Conservation (phyloP, 1,140 invertebrate genomes). For the Leptinotarsa lineolata region DNA sequence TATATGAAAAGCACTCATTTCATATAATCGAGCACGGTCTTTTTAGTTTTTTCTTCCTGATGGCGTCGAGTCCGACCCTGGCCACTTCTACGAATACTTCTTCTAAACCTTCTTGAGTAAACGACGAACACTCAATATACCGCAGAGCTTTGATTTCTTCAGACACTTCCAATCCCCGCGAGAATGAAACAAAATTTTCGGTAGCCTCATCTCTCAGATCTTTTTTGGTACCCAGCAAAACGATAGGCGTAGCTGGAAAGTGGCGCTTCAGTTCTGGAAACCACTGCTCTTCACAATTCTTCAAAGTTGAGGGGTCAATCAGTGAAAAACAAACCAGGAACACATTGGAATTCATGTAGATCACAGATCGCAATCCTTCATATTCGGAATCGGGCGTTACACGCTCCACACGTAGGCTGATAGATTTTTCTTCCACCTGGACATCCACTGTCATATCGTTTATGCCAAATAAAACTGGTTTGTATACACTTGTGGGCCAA, state of each 20-base stretch:
- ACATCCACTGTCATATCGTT: conserved; percentile 46
- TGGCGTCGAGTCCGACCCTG: neutral
- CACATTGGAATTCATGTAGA: conserved; percentile 69
- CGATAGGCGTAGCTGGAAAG: conserved; percentile 81
- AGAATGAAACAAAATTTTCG: conserved; percentile 48
- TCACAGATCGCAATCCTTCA: conserved; percentile 85
- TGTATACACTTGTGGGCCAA: neutral
- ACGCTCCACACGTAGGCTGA: conserved; percentile 86
- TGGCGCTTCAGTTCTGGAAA: conserved; percentile 86
- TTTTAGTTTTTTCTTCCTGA: neutral
- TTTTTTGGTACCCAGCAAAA: conserved; percentile 80
- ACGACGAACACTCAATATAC: conserved; percentile 84
- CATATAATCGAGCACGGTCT: neutral
- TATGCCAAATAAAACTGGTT: neutral
- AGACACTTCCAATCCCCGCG: conserved; percentile 77
- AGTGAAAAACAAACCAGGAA: conserved; percentile 38
- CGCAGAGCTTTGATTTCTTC: conserved; percentile 76
- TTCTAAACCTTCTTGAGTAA: neutral
- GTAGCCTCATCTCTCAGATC: conserved; percentile 31
- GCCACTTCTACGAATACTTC: neutral
- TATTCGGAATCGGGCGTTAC: conserved; percentile 96
- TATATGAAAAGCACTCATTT: neutral
- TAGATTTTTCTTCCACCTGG: conserved; percentile 72
- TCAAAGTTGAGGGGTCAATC: conserved; percentile 69
- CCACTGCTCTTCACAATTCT: conserved; percentile 90